These are phyloP conservation scores for Champsocephalus gunnari DNA, from an alignment of 2,797 vertebrate genomes.

Conservation along the genomic window DNA sequence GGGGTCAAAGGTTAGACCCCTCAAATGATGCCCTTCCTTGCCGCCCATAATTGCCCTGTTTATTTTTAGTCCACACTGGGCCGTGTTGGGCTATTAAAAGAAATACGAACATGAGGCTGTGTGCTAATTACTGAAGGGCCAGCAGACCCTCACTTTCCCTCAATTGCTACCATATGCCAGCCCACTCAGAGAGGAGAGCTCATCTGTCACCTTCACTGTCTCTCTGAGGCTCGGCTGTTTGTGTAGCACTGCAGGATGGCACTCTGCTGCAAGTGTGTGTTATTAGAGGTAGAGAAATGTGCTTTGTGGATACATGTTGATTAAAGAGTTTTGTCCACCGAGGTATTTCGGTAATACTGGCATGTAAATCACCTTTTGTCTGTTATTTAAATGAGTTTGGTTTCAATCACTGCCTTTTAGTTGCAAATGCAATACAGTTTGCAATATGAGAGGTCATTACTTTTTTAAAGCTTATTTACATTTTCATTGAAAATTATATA, in stretches of 20 bases:
- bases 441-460: too few species aligned
- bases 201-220: conserved; percentile 82
- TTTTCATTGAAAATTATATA: too few species aligned
- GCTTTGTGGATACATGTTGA: conserved; percentile 6
- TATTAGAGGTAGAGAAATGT: not conserved
- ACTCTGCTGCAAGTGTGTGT: conserved; percentile 21
- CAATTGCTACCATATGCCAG: conserved; percentile 90
- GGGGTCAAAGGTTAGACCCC: conserved; percentile 83
- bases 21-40: conserved; percentile 84
- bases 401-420: not conserved
- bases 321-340: not conserved
- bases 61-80: conserved; percentile 90
- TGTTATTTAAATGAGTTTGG: not conserved
- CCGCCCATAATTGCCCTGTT: conserved; percentile 85
- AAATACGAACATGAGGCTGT: conserved; percentile 87
- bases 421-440: not conserved
- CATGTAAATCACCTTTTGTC: not conserved
- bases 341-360: not conserved
- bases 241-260: conserved; percentile 32
- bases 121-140: conserved; percentile 90
- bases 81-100: conserved; percentile 91
- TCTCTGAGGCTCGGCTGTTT: conserved; percentile 56
- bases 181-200: conserved; percentile 72
- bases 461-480: too few species aligned
- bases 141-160: conserved; percentile 82